Evolutionary conservation across 37 sponge, comb jelly and placozoan species (phyloP).

Genomic region (Diacarnus erythraeanus): DNA sequence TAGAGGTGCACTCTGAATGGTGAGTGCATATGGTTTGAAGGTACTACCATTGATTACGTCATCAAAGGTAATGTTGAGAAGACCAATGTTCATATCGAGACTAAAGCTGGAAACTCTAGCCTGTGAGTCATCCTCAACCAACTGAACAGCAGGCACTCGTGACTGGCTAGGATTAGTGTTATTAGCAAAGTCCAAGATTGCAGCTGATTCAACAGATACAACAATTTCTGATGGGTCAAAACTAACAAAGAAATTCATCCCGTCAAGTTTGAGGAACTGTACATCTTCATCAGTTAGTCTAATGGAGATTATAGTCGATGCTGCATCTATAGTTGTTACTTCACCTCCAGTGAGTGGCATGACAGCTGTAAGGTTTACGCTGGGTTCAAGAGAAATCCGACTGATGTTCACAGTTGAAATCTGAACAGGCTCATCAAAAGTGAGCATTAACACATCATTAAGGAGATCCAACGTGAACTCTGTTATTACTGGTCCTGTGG

Average conservation of each 20-base stretch:
- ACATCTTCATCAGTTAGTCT: constrained; percentile 42
- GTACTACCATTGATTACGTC: constrained; percentile 61
- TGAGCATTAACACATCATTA: constrained; percentile 52
- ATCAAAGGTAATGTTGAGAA: constrained; percentile 56
- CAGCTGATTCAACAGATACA: constrained; percentile 19
- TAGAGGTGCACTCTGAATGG: constrained; percentile 40
- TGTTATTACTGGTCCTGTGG: constrained; percentile 52
- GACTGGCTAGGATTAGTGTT: constrained; percentile 15
- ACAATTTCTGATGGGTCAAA: constrained; percentile 4
- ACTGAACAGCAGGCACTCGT: not conserved
- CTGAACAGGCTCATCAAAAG: constrained; percentile 84
- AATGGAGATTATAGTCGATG: constrained; percentile 3
- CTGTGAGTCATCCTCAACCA: constrained; percentile 36
- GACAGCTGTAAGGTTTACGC: constrained; percentile 4
- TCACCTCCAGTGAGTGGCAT: constrained; percentile 42
- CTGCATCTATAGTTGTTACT: constrained; percentile 8
- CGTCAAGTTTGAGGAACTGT: constrained; percentile 42
- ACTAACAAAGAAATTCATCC: constrained; percentile 7
- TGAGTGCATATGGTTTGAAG: constrained; percentile 49
- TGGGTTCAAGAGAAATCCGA: constrained; percentile 37
- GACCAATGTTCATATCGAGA: constrained; percentile 74
- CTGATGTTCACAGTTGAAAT: constrained; percentile 47
- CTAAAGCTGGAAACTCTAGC: constrained; percentile 37
- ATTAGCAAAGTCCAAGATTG: constrained; percentile 53
- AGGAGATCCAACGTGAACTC: constrained; percentile 60